phyloP scores from a whole-genome alignment of 2,113 vertebrate genomes.

The Brachypteracias leptosomus region DNA sequence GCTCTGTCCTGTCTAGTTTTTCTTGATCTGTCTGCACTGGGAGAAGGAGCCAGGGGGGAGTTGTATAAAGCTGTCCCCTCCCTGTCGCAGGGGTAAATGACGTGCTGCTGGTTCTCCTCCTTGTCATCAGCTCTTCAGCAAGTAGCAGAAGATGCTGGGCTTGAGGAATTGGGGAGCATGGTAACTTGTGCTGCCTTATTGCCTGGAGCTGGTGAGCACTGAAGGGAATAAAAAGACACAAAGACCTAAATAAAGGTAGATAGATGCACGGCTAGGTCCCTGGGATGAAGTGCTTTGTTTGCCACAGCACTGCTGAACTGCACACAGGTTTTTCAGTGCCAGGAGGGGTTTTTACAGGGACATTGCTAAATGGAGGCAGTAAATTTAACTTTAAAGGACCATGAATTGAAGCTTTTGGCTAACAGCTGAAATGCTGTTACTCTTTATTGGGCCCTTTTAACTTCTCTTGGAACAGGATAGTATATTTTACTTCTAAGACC shows the following conservation, averaged over 20 bases:
- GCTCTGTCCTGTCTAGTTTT: background rate
- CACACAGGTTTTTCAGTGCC: constrained; percentile 52
- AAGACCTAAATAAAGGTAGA: constrained; percentile 24
- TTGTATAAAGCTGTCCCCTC: background rate
- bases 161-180: background rate
- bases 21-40: background rate
- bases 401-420: constrained; percentile 74
- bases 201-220: background rate
- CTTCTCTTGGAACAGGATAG: constrained; percentile 64
- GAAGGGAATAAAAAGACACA: background rate
- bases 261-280: background rate
- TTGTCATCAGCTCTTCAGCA: background rate
- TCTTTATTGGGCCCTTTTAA: constrained; percentile 75
- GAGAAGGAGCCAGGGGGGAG: background rate
- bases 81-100: fast-evolving
- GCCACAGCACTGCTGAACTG: constrained; percentile 13
- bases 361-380: constrained; percentile 74
- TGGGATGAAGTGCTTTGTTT: constrained; percentile 54
- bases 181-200: background rate
- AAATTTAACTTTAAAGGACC: constrained; percentile 77
- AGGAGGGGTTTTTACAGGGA: constrained; percentile 71
- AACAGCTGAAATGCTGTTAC: constrained; percentile 67
- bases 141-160: background rate
- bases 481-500: constrained; percentile 71
- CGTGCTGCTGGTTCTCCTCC: background rate